Base-by-base conservation (phyloP, 2,797 vertebrate species). In the Cetoscarus ocellatus region DNA sequence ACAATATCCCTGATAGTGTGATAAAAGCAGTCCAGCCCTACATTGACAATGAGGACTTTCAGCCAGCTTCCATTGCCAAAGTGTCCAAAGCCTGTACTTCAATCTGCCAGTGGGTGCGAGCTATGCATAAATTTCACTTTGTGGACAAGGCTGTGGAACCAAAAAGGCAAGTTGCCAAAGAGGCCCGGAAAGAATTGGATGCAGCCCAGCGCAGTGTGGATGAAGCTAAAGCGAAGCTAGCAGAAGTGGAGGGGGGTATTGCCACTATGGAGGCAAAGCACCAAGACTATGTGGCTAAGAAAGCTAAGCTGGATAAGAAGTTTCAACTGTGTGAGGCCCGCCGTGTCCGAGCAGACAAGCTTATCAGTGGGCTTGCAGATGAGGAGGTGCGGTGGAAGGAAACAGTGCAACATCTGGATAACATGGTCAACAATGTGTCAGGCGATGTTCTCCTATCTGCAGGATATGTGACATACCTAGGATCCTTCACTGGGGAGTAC, bases 71-170 rank as follows among this genome's bases (percentile, higher is more conserved):
- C 75, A 97, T 98, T 0, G 91, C 96, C 82, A 97, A 97, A 70
- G 95, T 98, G 56, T 99, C 97, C 85, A 97, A 96, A 89, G 97
- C 96, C 62, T 98, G 97, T 81, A 97, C 95, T 5, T 98, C 97
- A 63, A 96, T 98, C 84, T 97, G 97, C 88, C 96, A 97, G 88
- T 98, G 98, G 97, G 97, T 97, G 59, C 94, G 94, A 3, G 96
- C 97, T 74, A 97, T 98, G 96, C 89, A 99, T 83, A 89, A 92
- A 56, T 98, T 97, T 90, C 96, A 98, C 88, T 97, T 97, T 38
- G 95, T 97, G 84, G 89, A 95, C 78, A 96, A 89, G 82, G 88
- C 83, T 0, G 95, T 99, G 89, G 94, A 96, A 82, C 96, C 96
- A 73, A 98, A 99, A 88, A 84, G 94, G 97, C 82, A 91, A 96